Percentiles rank a stretch among this genome's conserved stretches.
These are phyloP conservation scores for Caenorhabditis briggsae DNA, from an alignment of 1,140 invertebrate species.

Conservation along the genomic window DNA sequence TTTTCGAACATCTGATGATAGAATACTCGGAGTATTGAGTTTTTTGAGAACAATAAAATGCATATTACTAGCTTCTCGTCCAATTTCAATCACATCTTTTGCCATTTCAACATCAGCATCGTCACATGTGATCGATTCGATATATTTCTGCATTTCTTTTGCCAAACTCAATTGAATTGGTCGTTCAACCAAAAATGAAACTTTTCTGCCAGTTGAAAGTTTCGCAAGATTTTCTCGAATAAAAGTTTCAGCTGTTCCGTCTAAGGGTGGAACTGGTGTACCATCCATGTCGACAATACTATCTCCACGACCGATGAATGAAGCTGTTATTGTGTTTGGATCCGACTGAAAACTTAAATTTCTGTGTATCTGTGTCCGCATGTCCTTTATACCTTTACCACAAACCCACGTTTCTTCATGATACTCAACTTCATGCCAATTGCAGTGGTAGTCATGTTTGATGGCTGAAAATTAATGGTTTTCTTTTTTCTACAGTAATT, in stretches of 20 bases:
- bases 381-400: not conserved
- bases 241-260: not conserved
- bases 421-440: not conserved
- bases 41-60: slow-evolving; percentile 20
- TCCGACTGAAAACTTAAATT: not conserved
- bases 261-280: not conserved
- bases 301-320: not conserved
- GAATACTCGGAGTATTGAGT: not conserved
- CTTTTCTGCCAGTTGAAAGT: not conserved
- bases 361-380: too few relatives aligned
- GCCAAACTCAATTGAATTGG: not conserved
- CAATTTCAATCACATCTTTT: not conserved
- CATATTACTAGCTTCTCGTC: slow-evolving; percentile 32
- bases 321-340: not conserved
- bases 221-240: not conserved
- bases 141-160: not conserved
- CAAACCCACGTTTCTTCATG: not conserved
- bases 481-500: not conserved
- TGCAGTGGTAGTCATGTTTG: not conserved
- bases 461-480: not conserved
- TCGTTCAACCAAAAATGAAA: slow-evolving; percentile 7
- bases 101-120: not conserved
- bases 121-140: not conserved
- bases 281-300: not conserved
- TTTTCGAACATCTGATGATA: not conserved